Conservation (phyloP, 2,797 vertebrate species). For the Xiphophorus birchmanni region DNA sequence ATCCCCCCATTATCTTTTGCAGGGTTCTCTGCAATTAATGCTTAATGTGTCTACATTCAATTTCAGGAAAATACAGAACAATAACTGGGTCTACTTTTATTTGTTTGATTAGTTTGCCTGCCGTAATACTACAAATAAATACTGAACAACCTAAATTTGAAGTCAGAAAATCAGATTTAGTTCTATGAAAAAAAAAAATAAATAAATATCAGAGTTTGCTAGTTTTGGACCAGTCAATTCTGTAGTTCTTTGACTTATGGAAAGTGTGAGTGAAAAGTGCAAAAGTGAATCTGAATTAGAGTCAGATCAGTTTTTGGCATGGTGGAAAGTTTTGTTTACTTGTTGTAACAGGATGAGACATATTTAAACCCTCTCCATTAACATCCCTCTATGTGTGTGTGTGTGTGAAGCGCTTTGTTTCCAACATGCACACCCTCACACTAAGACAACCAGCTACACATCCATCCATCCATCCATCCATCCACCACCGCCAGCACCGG, state of each 20-base stretch:
- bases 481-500: constrained; percentile 29
- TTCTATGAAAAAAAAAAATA: background rate
- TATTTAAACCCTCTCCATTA: background rate
- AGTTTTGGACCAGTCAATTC: constrained; percentile 42
- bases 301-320: constrained; percentile 51
- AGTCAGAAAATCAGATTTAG: background rate
- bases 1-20: background rate
- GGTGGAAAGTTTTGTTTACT: constrained; percentile 52
- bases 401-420: constrained; percentile 19
- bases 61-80: background rate
- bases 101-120: background rate
- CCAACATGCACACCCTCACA: constrained; percentile 5
- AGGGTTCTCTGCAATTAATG: constrained; percentile 8
- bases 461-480: background rate
- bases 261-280: constrained; percentile 63
- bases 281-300: constrained; percentile 49
- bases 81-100: background rate
- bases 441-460: background rate
- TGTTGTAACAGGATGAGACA: background rate
- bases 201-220: constrained; percentile 20
- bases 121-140: background rate
- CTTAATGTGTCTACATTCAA: constrained; percentile 3
- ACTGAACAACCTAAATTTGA: background rate
- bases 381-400: background rate
- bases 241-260: constrained; percentile 42